Evolutionary conservation across 2,888 invertebrate genomes (phyloP).

Genomic region (Lydus trimaculatus): DNA sequence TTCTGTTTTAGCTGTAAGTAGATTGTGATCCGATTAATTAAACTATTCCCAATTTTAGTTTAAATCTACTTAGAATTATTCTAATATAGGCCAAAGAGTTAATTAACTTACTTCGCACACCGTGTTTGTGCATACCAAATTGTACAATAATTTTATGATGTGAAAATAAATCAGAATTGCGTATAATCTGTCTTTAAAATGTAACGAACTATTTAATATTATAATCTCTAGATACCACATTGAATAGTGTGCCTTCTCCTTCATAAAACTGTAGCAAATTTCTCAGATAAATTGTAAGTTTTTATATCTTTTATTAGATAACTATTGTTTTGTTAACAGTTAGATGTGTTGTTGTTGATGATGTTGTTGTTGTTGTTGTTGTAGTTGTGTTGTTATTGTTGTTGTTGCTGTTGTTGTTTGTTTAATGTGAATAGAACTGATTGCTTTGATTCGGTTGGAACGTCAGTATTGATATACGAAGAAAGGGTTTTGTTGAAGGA

Average conservation of each 20-base stretch:
- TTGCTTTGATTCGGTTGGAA: constrained; percentile 23
- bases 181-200: not conserved
- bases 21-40: constrained; percentile 12
- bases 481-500: constrained; percentile 27
- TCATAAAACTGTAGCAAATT: not conserved
- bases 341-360: no score
- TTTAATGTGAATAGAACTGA: constrained; percentile 22
- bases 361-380: constrained; percentile 4
- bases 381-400: not conserved
- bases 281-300: not conserved
- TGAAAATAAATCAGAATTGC: constrained; percentile 5
- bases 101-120: not conserved
- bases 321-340: not conserved
- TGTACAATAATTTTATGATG: not conserved
- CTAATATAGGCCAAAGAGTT: constrained; percentile 8
- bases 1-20: not conserved
- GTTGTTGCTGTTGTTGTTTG: constrained; percentile 7
- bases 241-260: not conserved
- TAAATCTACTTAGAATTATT: constrained; percentile 13
- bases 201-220: not conserved
- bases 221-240: not conserved
- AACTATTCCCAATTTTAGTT: constrained; percentile 8
- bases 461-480: constrained; percentile 22
- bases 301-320: not conserved
- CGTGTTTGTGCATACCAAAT: not conserved